phyloP scores from a whole-genome alignment of 2,888 invertebrate species.

The Dasysyrphus tricinctus region DNA sequence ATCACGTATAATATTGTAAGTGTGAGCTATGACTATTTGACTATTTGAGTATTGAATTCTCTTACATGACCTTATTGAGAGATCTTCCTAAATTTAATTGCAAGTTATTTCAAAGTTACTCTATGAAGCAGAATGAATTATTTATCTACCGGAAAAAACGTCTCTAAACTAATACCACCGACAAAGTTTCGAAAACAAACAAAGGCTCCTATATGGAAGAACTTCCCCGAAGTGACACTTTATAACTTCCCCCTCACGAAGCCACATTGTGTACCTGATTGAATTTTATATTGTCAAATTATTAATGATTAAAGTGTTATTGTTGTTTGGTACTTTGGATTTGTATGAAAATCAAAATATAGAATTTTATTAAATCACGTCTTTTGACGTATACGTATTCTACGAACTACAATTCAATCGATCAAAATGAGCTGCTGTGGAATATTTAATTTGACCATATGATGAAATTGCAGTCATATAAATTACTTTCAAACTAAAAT shows the following conservation, averaged over 20 bases:
- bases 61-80: slow-evolving; percentile 31
- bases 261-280: slow-evolving; percentile 12
- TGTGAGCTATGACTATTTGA: too few relatives aligned
- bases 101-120: slow-evolving; percentile 29
- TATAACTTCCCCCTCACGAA: slow-evolving; percentile 25
- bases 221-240: slow-evolving; percentile 19
- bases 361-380: slow-evolving; percentile 25
- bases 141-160: slow-evolving; percentile 11
- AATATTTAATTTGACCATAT: slow-evolving; percentile 2
- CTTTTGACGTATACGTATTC: background rate
- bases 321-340: slow-evolving; percentile 29
- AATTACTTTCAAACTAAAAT: background rate
- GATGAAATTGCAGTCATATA: background rate
- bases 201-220: slow-evolving; percentile 10
- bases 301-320: slow-evolving; percentile 21
- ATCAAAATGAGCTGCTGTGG: background rate
- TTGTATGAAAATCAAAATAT: slow-evolving; percentile 26
- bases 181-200: background rate
- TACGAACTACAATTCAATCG: slow-evolving; percentile 21
- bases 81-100: slow-evolving; percentile 39
- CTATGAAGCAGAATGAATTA: slow-evolving; percentile 6
- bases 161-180: background rate
- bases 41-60: background rate
- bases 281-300: slow-evolving; percentile 66
- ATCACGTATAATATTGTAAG: background rate